Base-by-base conservation (phyloP, 2,888 invertebrate genomes). In the Leptopterna dolabrata region DNA sequence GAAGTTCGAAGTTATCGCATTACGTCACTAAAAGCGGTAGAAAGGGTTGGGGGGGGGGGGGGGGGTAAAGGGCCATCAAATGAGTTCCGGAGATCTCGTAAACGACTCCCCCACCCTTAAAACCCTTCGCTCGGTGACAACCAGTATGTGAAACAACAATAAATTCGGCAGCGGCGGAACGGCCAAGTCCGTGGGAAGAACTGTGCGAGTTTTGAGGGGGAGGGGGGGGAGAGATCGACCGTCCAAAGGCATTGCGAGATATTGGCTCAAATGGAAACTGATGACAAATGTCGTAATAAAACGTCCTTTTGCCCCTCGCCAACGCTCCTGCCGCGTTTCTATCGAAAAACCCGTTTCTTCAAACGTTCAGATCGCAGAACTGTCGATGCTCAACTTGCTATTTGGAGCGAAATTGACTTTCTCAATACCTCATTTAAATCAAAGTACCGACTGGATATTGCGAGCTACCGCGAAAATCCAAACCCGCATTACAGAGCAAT, bases 241-340 rank as follows among this genome's bases (percentile, higher is more conserved):
- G 30, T 36, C 36, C 36, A 19, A 41, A 73, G 73, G 41, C 73
- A 73, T 73, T 73, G 73, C 73, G 73, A 73, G 73, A 73, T 73
- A 73, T 73, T 73, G 73, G 73, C 73, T 73, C 73, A 73, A 73
- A 73, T 73, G 73, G 41, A 73, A 73, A 73, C 73, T 73, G 73
- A 73, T 73, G 73, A 73, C 73, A 73, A 73, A 73, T 73, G 73
- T 41, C 73, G 73, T 73, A 73, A 73, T 73, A 73, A 73, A 73
- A 30, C 73, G 73, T 36, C 30, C 63, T 63, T 55, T 63, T 63
- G 24, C 24, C n/a, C 63, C 63, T 19, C 63, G 6, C n/a, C 51
- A 51, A 16, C 51, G 13, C 63, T 24, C 11, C 24, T 63, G 63
- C 63, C n/a, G 55, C 19, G n/a, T 55, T 55, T 55, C 55, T 63